phyloP scores from a whole-genome alignment of 2,113 vertebrate genomes.

The Mirza zaza region DNA sequence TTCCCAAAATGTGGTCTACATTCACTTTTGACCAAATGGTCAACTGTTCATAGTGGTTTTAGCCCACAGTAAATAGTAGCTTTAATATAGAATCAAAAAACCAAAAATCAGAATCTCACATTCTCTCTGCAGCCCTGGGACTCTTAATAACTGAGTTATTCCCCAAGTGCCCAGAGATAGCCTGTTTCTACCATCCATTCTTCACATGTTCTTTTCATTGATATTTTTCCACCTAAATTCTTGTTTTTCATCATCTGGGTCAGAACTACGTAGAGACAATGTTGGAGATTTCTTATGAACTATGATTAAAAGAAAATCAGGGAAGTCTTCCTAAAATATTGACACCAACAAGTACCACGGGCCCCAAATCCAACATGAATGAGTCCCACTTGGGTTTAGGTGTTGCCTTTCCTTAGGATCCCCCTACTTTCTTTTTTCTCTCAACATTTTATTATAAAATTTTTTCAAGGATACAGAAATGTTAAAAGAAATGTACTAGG shows the following conservation, averaged over 20 bases:
- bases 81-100: not conserved
- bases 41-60: not conserved
- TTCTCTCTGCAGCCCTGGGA: not conserved
- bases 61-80: not conserved
- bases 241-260: not conserved
- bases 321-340: not conserved
- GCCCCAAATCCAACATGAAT: not conserved
- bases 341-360: not conserved
- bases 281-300: not conserved
- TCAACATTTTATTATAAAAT: not conserved
- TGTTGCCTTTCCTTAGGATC: not conserved
- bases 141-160: not conserved
- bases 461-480: not conserved
- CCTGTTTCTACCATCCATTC: not conserved
- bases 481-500: not conserved
- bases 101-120: not conserved
- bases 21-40: not conserved
- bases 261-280: not conserved
- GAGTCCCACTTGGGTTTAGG: not conserved
- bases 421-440: not conserved
- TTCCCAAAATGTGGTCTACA: not conserved
- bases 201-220: not conserved
- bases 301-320: not conserved
- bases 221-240: not conserved
- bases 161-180: not conserved